Percentiles rank a stretch among this genome's conserved stretches.
Conservation (phyloP, 2,888 invertebrate genomes). For the Thumatha senex region DNA sequence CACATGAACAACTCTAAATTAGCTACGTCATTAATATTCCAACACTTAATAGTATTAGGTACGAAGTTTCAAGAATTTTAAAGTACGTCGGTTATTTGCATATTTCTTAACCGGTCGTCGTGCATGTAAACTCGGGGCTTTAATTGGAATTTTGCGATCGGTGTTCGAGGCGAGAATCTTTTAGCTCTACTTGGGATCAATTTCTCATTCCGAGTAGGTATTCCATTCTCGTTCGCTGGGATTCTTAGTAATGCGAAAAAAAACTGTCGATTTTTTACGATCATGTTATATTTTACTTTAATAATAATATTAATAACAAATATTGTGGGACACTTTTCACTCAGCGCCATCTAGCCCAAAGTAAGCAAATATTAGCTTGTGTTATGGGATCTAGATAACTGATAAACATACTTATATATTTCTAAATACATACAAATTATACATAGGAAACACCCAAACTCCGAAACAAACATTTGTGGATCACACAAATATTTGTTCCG, state of each 20-base stretch:
- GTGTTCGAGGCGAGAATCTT: conserved; percentile 47
- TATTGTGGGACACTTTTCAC: no score
- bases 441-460: no score
- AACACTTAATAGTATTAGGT: conserved; percentile 32
- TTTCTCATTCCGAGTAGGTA: conserved; percentile 65
- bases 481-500: no score
- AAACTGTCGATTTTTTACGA: conserved; percentile 18
- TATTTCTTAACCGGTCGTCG: conserved; percentile 39
- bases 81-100: conserved; percentile 41
- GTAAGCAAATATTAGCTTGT: no score
- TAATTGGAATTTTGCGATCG: conserved; percentile 69
- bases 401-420: no score
- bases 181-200: conserved; percentile 58
- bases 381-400: no score
- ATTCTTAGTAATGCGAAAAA: conserved; percentile 32
- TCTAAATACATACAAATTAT: no score
- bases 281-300: no score
- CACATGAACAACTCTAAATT: conserved; percentile 9
- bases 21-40: conserved; percentile 32
- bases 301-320: no score
- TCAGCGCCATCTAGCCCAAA: no score
- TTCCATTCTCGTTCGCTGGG: conserved; percentile 52
- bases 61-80: conserved; percentile 30
- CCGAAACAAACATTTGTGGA: no score
- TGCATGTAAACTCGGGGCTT: conserved; percentile 57